Evolutionary conservation across 1,140 invertebrate species (phyloP).

Genomic region (Drosophila melanica): DNA sequence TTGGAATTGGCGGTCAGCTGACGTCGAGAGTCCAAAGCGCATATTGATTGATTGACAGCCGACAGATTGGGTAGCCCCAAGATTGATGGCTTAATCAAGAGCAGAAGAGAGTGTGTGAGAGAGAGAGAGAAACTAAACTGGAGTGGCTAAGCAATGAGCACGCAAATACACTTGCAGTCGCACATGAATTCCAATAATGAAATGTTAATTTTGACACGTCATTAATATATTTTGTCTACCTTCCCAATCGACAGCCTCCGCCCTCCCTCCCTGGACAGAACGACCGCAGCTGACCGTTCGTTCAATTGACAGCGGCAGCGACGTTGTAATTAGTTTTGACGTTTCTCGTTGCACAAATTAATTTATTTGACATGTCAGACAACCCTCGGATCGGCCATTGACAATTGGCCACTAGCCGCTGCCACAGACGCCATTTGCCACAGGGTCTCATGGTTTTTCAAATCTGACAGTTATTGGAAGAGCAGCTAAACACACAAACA

Average conservation of each 20-base stretch:
- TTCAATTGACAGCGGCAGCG: constrained; percentile 61
- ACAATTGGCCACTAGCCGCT: constrained; percentile 44
- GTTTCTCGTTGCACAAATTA: constrained; percentile 83
- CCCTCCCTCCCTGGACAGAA: background rate
- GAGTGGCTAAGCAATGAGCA: background rate
- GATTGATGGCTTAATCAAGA: constrained; percentile 62
- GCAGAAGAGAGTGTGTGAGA: background rate
- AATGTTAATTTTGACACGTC: constrained; percentile 84
- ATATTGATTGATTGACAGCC: constrained; percentile 78
- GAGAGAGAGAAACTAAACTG: constrained; percentile 1
- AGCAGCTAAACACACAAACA: constrained; percentile 49
- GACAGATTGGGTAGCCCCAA: constrained; percentile 71
- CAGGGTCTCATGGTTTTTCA: constrained; percentile 58
- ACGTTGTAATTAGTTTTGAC: constrained; percentile 83
- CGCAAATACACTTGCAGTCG: constrained; percentile 43
- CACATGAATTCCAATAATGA: constrained; percentile 76
- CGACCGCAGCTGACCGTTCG: constrained; percentile 30
- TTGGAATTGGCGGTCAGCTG: constrained; percentile 81
- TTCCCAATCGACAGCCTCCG: constrained; percentile 6
- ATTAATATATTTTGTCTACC: constrained; percentile 83
- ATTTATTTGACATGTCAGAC: constrained; percentile 83
- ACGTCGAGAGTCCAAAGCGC: constrained; percentile 28
- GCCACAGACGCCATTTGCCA: constrained; percentile 29
- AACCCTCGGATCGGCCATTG: constrained; percentile 68
- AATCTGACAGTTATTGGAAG: constrained; percentile 70